phyloP scores from a whole-genome alignment of 1,140 invertebrate genomes.

The Idris sp. region DNA sequence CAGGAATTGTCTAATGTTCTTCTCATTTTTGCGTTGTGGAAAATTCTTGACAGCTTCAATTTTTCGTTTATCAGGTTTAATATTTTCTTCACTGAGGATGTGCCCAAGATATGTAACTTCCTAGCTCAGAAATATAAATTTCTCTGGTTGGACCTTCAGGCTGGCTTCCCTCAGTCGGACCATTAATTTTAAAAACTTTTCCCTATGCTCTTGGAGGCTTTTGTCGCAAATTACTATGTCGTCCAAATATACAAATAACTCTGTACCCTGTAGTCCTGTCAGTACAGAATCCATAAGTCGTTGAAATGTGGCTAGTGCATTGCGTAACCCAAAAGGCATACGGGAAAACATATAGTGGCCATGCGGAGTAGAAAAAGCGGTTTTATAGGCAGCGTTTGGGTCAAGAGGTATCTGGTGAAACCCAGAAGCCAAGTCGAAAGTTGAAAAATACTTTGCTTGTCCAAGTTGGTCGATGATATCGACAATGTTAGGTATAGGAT shows the following conservation, averaged over 20 bases:
- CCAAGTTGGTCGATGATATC: background rate
- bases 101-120: background rate
- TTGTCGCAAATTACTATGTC: slow-evolving; percentile 2
- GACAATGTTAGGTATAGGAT: background rate
- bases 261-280: background rate
- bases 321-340: background rate
- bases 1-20: too few relatives aligned
- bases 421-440: background rate
- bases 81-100: background rate
- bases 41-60: background rate
- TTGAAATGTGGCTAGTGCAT: background rate
- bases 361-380: background rate
- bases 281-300: background rate
- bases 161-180: background rate
- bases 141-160: background rate
- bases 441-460: background rate
- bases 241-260: slow-evolving; percentile 1
- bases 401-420: background rate
- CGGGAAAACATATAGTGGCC: background rate
- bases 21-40: too few relatives aligned
- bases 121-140: background rate
- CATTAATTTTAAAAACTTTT: background rate
- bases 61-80: background rate
- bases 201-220: background rate
- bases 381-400: background rate